These are phyloP conservation scores for Rhynchomys soricoides DNA, from an alignment of 2,113 vertebrate species.

Conservation along the genomic window DNA sequence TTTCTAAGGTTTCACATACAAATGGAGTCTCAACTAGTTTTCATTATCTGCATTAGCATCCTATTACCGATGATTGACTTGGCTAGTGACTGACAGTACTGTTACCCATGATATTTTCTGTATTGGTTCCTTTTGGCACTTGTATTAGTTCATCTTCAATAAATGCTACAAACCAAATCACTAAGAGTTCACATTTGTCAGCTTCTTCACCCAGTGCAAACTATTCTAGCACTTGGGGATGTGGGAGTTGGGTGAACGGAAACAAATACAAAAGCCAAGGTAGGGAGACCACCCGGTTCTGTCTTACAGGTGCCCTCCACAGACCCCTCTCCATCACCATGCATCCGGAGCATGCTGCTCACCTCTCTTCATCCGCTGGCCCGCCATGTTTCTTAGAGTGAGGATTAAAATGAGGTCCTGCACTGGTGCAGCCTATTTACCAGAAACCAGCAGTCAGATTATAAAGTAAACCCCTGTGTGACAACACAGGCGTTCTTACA, in stretches of 20 bases:
- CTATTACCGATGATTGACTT: slow-evolving; percentile 3
- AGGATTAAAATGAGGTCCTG: slow-evolving; percentile 97
- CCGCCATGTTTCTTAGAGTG: slow-evolving; percentile 90
- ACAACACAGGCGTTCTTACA: background rate
- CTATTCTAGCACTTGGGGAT: background rate
- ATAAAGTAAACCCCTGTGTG: background rate
- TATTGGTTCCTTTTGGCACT: slow-evolving; percentile 50
- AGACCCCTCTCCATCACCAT: background rate
- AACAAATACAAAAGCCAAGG: background rate
- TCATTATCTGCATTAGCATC: background rate
- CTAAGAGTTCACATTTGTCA: slow-evolving; percentile 64
- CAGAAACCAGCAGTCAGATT: background rate
- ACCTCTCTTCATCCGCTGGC: slow-evolving; percentile 91
- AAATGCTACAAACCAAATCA: slow-evolving; percentile 60
- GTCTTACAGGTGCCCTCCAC: too few relatives aligned
- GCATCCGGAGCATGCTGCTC: slow-evolving; percentile 44
- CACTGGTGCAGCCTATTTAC: slow-evolving; percentile 92
- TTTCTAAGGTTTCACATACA: slow-evolving; percentile 25
- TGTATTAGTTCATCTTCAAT: slow-evolving; percentile 68
- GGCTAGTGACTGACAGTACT: slow-evolving; percentile 24
- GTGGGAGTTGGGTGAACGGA: too few relatives aligned
- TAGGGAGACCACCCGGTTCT: background rate
- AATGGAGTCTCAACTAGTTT: background rate
- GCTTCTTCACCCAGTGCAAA: background rate
- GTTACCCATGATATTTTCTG: slow-evolving; percentile 56